These are phyloP conservation scores for Spodoptera litura DNA, from an alignment of 1,140 invertebrate genomes.

Conservation along the genomic window DNA sequence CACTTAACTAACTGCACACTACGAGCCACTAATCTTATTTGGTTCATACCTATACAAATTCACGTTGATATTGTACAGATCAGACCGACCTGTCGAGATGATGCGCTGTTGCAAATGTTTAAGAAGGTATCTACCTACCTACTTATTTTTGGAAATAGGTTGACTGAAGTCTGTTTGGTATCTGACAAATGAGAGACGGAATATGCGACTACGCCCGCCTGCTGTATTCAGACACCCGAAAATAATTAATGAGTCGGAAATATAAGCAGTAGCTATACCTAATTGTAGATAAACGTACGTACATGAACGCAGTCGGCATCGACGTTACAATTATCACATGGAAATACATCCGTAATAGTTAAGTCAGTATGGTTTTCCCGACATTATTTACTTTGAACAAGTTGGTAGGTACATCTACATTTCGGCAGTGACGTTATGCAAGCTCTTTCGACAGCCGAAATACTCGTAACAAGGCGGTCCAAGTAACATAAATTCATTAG, in stretches of 20 bases:
- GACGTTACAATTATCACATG: too few relatives aligned
- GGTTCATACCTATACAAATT: conserved; percentile 11
- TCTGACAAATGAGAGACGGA: conserved; percentile 51
- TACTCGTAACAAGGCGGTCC: too few relatives aligned
- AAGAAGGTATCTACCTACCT: conserved; percentile 8
- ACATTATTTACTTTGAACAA: too few relatives aligned
- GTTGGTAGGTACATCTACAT: too few relatives aligned
- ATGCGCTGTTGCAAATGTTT: conserved; percentile 57
- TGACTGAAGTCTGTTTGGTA: conserved; percentile 58
- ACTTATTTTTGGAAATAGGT: conserved; percentile 64
- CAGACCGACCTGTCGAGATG: conserved; percentile 46
- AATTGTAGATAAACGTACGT: too few relatives aligned
- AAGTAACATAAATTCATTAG: too few relatives aligned
- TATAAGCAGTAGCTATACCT: too few relatives aligned
- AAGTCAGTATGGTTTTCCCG: too few relatives aligned
- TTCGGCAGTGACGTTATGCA: too few relatives aligned
- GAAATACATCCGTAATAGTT: too few relatives aligned
- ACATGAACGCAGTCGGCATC: too few relatives aligned
- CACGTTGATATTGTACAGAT: conserved; percentile 58
- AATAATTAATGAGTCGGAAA: background rate
- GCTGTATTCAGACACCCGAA: background rate
- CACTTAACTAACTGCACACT: conserved; percentile 35
- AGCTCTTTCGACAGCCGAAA: too few relatives aligned
- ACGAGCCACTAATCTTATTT: conserved; percentile 5
- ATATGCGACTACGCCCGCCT: background rate